Evolutionary conservation across 2,113 vertebrate species (phyloP), one percentile per base, ranked within the genome.

Genomic region (Catharus fuscescens): DNA sequence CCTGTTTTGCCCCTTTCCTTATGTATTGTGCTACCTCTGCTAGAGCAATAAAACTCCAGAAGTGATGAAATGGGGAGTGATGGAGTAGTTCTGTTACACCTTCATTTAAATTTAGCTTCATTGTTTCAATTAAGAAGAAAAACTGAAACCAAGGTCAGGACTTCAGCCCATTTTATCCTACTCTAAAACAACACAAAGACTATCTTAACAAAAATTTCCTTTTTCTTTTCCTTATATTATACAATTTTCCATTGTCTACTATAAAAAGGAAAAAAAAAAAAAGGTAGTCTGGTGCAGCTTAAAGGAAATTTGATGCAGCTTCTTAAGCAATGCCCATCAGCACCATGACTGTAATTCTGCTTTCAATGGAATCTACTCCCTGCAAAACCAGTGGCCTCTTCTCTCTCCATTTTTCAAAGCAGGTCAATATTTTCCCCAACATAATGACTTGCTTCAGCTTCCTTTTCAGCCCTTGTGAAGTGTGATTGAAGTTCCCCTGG

Each of bases 401-500:
- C 79, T 28, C 29, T 52, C 70, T 12, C 9, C 6, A 2, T 29
- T 78, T 71, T 71, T 70, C 65, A 40, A 47, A 52, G 77, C 38
- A 44, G 59, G 56, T 40, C 44, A 66, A 0, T 32, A 72, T 59
- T 69, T 50, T 42, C 54, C 83, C 36, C 54, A 86, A 29, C 38
- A 1, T 36, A 65, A 47, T 32, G n/a, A 52, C 80, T 89, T 72
- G 86, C 48, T 71, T 72, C 50, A 77, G 36, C 84, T 81, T 85
- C 84, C 59, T 85, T 76, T 64, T 76, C 73, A 92, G 67, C 61
- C 80, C 78, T 85, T 95, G 69, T 91, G 69, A 92, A 88, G 70
- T 28, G 20, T 38, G 48, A 79, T 91, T 62, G 81, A 85, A 56
- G 59, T 80, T 88, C 69, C 60, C 52, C 40, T 64, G 48, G 48